These are phyloP conservation scores for Theristus sp. DNA, from an alignment of 2,888 invertebrate genomes.

Conservation along the genomic window DNA sequence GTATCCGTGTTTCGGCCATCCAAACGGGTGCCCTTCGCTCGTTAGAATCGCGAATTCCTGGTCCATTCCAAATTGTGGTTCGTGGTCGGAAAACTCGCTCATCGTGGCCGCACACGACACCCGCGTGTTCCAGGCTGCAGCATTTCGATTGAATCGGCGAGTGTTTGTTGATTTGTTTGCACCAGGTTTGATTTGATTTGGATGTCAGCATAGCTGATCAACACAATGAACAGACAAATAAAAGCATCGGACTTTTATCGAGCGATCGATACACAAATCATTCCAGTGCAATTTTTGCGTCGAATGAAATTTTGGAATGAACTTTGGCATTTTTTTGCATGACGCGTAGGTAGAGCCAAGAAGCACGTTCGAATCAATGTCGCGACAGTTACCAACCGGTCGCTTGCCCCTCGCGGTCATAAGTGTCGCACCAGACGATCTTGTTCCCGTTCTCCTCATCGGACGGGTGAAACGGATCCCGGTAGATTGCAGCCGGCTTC, in stretches of 20 bases:
- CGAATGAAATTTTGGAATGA: too few species aligned
- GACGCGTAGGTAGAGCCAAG: background rate
- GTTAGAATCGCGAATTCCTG: conserved; percentile 40
- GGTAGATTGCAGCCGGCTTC: conserved; percentile 65
- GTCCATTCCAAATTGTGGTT: conserved; percentile 41
- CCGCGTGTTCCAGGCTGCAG: conserved; percentile 33
- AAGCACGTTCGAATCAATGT: background rate
- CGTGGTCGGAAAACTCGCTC: conserved; percentile 30
- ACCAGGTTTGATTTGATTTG: too few species aligned
- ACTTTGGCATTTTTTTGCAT: too few species aligned
- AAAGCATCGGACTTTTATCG: too few species aligned
- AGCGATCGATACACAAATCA: too few species aligned
- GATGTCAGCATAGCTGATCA: too few species aligned
- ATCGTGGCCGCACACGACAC: conserved; percentile 33
- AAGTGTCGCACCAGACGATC: conserved; percentile 61
- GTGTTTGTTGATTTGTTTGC: too few species aligned
- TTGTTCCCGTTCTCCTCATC: too few species aligned
- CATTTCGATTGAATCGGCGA: too few species aligned
- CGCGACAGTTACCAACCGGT: too few species aligned
- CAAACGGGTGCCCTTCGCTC: conserved; percentile 32
- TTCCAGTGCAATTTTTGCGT: too few species aligned
- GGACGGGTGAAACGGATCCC: conserved; percentile 42
- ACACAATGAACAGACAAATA: too few species aligned
- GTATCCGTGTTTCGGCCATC: conserved; percentile 30
- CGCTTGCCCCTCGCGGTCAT: conserved; percentile 16